These are phyloP conservation scores for Pocillopora verrucosa DNA, from an alignment of 64 coral and sea anemone genomes.

Conservation along the genomic window DNA sequence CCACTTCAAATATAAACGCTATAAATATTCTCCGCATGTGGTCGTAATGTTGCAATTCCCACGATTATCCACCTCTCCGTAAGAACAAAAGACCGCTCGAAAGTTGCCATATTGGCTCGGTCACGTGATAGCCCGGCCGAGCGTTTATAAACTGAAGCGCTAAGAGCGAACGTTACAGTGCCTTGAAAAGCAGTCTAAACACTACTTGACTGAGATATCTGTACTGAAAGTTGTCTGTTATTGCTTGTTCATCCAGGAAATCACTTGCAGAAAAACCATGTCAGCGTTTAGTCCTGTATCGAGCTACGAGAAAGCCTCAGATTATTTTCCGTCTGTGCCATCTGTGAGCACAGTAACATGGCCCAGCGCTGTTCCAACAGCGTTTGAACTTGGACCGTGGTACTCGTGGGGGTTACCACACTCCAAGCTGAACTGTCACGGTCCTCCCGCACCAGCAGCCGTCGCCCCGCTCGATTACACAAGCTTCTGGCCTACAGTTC, in stretches of 20 bases:
- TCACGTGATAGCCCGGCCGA: conserved; percentile 5
- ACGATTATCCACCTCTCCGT: conserved; percentile 11
- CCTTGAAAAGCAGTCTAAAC: not conserved
- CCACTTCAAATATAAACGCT: conserved; percentile 59
- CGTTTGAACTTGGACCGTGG: conserved; percentile 20
- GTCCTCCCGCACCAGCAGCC: not conserved
- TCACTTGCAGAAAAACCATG: not conserved
- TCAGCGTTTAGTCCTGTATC: conserved; percentile 45
- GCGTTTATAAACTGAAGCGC: conserved; percentile 5
- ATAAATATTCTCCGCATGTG: conserved; percentile 55
- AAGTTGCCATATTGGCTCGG: conserved; percentile 24
- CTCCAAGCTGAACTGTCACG: conserved; percentile 36
- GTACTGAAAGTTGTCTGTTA: not conserved
- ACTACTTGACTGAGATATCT: not conserved
- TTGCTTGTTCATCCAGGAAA: not conserved
- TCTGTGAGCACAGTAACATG: conserved; percentile 28
- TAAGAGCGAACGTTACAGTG: not conserved
- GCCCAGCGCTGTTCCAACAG: conserved; percentile 24
- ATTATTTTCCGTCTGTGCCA: conserved; percentile 32
- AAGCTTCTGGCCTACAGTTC: conserved; percentile 31
- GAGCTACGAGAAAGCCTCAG: conserved; percentile 25
- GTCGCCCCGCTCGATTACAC: conserved; percentile 28
- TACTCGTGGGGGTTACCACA: conserved; percentile 26
- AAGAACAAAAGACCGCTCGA: conserved; percentile 4
- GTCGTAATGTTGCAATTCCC: conserved; percentile 42